phyloP scores from a whole-genome alignment of 92 coral and sea anemone genomes.

The Pocillopora grandis region DNA sequence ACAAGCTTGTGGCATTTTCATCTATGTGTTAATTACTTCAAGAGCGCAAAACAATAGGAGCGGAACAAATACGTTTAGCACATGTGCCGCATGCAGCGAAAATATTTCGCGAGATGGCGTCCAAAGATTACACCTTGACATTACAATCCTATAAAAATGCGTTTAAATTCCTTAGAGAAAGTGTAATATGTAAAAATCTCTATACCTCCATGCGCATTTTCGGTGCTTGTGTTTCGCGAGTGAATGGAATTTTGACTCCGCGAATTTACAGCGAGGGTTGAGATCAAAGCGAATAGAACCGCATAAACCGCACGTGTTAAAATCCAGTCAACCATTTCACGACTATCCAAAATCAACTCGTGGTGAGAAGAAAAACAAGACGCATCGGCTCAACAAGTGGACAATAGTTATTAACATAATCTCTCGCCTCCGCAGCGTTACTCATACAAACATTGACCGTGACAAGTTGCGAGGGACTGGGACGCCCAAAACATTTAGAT shows the following conservation, averaged over 20 bases:
- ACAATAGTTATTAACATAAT: slow-evolving; percentile 10
- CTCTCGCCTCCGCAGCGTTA: neutral
- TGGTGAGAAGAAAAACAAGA: neutral
- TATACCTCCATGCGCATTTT: slow-evolving; percentile 43
- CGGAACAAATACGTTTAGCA: neutral
- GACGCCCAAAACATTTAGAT: too few relatives aligned
- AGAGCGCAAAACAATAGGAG: slow-evolving; percentile 5
- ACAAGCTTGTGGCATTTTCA: slow-evolving; percentile 13
- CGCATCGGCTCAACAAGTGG: neutral
- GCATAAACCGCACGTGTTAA: neutral
- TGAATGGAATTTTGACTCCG: slow-evolving; percentile 56
- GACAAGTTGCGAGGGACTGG: neutral
- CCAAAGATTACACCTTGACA: neutral
- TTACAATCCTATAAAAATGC: neutral
- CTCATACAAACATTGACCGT: neutral
- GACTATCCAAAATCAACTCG: slow-evolving; percentile 10
- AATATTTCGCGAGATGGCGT: neutral
- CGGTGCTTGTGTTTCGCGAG: slow-evolving; percentile 52
- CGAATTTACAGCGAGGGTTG: neutral
- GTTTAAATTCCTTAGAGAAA: neutral
- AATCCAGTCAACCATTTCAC: neutral
- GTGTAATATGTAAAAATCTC: neutral
- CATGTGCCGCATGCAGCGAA: neutral
- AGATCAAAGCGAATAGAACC: neutral
- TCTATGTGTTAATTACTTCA: slow-evolving; percentile 10